Base-by-base conservation (phyloP, 2,113 vertebrate species). In the Gyps fulvus region DNA sequence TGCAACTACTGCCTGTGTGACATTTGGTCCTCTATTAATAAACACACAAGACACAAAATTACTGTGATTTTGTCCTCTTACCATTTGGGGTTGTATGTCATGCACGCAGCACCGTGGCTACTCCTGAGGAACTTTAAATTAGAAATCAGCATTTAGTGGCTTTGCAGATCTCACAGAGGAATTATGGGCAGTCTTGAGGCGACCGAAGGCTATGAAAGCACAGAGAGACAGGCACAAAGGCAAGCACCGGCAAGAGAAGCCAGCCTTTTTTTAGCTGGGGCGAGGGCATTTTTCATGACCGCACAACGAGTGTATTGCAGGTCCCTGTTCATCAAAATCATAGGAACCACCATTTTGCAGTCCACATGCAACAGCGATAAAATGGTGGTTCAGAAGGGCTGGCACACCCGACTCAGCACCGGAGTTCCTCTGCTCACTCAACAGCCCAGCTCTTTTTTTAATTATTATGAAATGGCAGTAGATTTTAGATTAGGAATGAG, bases 271-370 rank as follows among this genome's bases (percentile, higher is more conserved):
- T 76, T 36, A 89, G 36, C 72, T 1, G 1, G 59, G 58, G 31
- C 6, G 14, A 87, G 58, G 78, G 77, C 59, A 78, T 95, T 86
- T 90, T 89, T 76, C 85, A 43, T 20, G 50, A 22, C 34, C 4
- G 1, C 77, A 80, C 21, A 1, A 32, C 5, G 79, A 89, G 40
- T 11, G 23, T 4, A 12, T 27, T 31, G 83, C 95, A 49, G n/a
- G 36, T 91, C 94, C 88, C 96, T 42, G n/a, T 57, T 74, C 89
- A 85, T 92, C 92, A 89, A 93, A 97, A 96, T 88, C 90, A 85
- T 58, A 88, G 77, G 81, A 96, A 54, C 97, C 97, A 97, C 98
- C 98, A 98, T 98, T 98, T 98, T 98, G 95, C 97, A 79, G 87
- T 94, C 87, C 11, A 55, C 88, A 85, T 26, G 49, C 89, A 65